These are phyloP conservation scores for Choloepus hoffmanni DNA, from an alignment of 2,113 vertebrate species.

Conservation along the genomic window DNA sequence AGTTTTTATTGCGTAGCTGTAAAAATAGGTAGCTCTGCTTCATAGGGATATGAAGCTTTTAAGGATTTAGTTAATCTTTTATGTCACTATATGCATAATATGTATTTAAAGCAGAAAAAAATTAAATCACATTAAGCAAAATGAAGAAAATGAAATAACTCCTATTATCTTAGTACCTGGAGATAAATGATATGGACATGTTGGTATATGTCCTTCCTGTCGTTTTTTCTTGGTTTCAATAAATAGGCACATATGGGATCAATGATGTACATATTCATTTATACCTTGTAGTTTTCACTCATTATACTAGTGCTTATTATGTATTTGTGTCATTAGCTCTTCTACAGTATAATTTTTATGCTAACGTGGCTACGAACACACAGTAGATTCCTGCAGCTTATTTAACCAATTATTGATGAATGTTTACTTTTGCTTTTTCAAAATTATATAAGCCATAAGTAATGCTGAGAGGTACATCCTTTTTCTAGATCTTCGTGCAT, in stretches of 20 bases:
- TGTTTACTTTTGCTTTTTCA: constrained; percentile 18
- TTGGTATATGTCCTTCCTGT: background rate
- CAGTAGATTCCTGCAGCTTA: background rate
- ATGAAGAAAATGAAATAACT: constrained; percentile 2
- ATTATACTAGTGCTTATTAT: background rate
- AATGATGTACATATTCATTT: background rate
- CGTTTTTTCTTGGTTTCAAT: background rate
- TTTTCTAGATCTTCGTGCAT: background rate
- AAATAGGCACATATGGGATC: background rate
- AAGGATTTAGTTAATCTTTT: constrained; percentile 27
- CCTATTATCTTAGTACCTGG: background rate
- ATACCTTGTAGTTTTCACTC: background rate
- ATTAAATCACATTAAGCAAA: constrained; percentile 11
- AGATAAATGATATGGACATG: background rate
- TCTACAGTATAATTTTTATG: background rate
- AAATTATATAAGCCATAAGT: background rate
- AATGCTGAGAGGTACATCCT: background rate
- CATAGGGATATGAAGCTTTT: background rate
- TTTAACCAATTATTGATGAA: background rate
- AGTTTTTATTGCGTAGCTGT: background rate
- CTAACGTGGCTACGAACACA: background rate
- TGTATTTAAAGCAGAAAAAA: background rate
- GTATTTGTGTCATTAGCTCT: background rate
- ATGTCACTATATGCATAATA: background rate
- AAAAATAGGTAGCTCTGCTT: constrained; percentile 27